phyloP scores from a whole-genome alignment of 2,113 vertebrate genomes.

The Pedetes capensis region DNA sequence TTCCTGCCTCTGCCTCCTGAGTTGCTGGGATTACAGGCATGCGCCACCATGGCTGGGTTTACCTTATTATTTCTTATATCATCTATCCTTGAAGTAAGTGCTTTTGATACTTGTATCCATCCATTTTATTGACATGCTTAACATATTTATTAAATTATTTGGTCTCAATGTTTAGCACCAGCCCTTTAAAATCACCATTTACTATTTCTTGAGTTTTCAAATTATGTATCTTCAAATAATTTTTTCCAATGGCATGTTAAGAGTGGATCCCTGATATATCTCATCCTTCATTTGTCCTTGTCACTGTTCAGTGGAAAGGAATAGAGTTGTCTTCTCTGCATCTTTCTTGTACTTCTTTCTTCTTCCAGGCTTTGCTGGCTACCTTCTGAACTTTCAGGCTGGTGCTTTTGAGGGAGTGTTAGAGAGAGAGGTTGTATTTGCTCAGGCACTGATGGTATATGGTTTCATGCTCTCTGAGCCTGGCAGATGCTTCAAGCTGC shows the following conservation, averaged over 20 bases:
- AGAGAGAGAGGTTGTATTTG: neutral
- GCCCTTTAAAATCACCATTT: neutral
- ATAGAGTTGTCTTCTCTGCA: neutral
- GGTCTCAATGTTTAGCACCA: neutral
- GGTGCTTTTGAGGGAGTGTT: neutral
- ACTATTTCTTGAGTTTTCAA: neutral
- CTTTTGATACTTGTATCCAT: neutral
- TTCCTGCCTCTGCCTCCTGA: too few species aligned
- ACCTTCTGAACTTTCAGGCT: neutral
- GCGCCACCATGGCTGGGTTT: too few species aligned
- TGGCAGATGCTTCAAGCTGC: slow-evolving; percentile 17
- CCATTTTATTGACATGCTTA: slow-evolving; percentile 3
- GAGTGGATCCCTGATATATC: neutral
- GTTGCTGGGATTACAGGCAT: too few species aligned
- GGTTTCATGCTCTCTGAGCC: neutral
- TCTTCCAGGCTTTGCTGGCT: neutral
- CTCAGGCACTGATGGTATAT: neutral
- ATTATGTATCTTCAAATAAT: neutral
- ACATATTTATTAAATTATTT: neutral
- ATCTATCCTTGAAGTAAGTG: neutral
- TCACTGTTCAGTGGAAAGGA: neutral
- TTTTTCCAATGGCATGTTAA: neutral
- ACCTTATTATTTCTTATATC: neutral
- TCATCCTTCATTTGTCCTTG: neutral
- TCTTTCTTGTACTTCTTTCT: neutral